These are phyloP conservation scores for Chromis chromis DNA, from an alignment of 2,797 vertebrate species.

Conservation along the genomic window DNA sequence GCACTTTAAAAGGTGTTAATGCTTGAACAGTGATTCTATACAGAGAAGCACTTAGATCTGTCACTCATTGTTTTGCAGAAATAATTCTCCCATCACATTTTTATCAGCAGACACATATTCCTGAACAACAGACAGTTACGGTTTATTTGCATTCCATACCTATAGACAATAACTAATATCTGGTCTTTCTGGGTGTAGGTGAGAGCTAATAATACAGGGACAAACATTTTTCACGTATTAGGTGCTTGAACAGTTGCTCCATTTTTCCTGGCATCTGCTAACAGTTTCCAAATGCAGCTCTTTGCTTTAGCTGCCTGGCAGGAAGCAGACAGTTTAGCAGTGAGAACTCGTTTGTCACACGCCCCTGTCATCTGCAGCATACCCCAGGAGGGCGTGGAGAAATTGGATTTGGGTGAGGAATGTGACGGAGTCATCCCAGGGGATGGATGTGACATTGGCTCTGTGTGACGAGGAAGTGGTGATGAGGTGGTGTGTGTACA, in stretches of 20 bases:
- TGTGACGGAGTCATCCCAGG: slow-evolving; percentile 75
- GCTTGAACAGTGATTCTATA: slow-evolving; percentile 8
- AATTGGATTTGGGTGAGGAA: slow-evolving; percentile 84
- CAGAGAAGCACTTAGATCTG: slow-evolving; percentile 24
- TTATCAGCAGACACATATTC: neutral
- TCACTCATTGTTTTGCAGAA: slow-evolving; percentile 34
- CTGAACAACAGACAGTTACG: neutral
- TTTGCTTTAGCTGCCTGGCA: slow-evolving; percentile 72
- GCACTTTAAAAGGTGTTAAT: slow-evolving; percentile 20
- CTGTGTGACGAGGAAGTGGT: slow-evolving; percentile 72
- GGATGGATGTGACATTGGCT: slow-evolving; percentile 79
- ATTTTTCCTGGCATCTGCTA: slow-evolving; percentile 52
- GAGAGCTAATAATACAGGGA: slow-evolving; percentile 17
- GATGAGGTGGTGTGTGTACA: slow-evolving; percentile 75
- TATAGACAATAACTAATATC: neutral
- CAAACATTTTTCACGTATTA: slow-evolving; percentile 47
- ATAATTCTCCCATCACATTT: slow-evolving; percentile 21
- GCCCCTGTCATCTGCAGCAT: slow-evolving; percentile 74
- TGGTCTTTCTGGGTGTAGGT: neutral
- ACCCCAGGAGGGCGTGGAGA: slow-evolving; percentile 77
- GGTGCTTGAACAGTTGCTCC: slow-evolving; percentile 30
- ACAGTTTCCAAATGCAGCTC: slow-evolving; percentile 63
- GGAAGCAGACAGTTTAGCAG: slow-evolving; percentile 76
- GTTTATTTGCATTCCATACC: neutral
- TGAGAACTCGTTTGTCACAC: slow-evolving; percentile 77